Evolutionary conservation across 2,113 vertebrate species (phyloP).

Genomic region (Tyto alba): DNA sequence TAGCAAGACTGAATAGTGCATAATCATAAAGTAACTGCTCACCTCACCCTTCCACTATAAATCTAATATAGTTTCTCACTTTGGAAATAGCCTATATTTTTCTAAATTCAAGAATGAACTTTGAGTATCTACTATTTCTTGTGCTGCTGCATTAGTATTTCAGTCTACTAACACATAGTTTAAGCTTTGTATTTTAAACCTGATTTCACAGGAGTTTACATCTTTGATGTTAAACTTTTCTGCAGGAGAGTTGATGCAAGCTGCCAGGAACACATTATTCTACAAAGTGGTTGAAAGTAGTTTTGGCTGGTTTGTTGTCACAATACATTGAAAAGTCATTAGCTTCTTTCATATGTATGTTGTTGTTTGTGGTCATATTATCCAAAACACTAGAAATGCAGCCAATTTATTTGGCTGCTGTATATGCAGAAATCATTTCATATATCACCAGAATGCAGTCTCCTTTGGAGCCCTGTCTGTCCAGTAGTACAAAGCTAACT

Average conservation of each 20-base stretch:
- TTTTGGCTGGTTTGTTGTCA: conserved; percentile 31
- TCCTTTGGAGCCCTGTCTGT: not conserved
- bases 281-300: not conserved
- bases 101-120: not conserved
- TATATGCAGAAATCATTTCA: not conserved
- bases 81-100: not conserved
- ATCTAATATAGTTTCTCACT: not conserved
- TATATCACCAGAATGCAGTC: not conserved
- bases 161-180: not conserved
- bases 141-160: not conserved
- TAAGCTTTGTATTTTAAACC: not conserved
- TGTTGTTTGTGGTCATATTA: conserved; percentile 2
- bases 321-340: conserved; percentile 25
- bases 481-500: not conserved
- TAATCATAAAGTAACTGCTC: not conserved
- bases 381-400: not conserved
- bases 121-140: not conserved
- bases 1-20: not conserved
- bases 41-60: not conserved
- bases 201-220: not conserved
- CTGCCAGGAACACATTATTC: conserved; percentile 6
- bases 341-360: not conserved
- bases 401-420: conserved; percentile 4
- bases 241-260: not conserved
- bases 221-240: conserved; percentile 10